Percentiles rank a stretch among this genome's conserved stretches.
Conservation (phyloP, 2,888 invertebrate genomes). For the Catotricha subobsoleta region DNA sequence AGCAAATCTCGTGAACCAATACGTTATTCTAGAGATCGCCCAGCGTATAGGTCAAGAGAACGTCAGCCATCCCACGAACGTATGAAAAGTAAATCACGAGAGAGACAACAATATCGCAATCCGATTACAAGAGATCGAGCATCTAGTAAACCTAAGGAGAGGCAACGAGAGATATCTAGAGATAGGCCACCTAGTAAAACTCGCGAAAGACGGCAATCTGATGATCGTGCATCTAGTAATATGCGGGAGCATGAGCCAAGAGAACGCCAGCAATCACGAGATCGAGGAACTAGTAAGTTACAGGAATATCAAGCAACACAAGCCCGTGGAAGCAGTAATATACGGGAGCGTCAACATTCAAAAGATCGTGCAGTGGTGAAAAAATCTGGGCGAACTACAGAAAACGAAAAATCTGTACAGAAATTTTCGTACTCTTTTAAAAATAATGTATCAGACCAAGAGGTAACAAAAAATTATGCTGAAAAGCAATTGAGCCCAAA, state of each 20-base stretch:
- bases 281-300: too few species aligned
- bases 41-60: not conserved
- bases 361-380: conserved; percentile 18
- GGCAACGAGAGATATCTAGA: conserved; percentile 9
- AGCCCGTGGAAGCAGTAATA: not conserved
- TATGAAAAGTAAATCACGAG: conserved; percentile 25
- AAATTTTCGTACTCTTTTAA: too few species aligned
- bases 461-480: not conserved
- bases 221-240: too few species aligned
- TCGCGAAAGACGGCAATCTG: not conserved
- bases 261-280: conserved; percentile 32
- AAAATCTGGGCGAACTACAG: conserved; percentile 14
- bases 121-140: not conserved
- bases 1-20: conserved; percentile 28
- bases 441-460: conserved; percentile 9
- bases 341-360: conserved; percentile 27
- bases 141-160: conserved; percentile 18
- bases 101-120: conserved; percentile 26
- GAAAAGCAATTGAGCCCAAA: not conserved
- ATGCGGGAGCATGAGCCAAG: too few species aligned
- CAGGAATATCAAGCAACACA: too few species aligned
- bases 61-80: not conserved
- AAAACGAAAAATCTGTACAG: conserved; percentile 8
- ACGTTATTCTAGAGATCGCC: conserved; percentile 25
- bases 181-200: conserved; percentile 14